Evolutionary conservation across 2,113 vertebrate species (phyloP), one percentile per base, ranked within the genome.

Genomic region (Notothenia coriiceps): DNA sequence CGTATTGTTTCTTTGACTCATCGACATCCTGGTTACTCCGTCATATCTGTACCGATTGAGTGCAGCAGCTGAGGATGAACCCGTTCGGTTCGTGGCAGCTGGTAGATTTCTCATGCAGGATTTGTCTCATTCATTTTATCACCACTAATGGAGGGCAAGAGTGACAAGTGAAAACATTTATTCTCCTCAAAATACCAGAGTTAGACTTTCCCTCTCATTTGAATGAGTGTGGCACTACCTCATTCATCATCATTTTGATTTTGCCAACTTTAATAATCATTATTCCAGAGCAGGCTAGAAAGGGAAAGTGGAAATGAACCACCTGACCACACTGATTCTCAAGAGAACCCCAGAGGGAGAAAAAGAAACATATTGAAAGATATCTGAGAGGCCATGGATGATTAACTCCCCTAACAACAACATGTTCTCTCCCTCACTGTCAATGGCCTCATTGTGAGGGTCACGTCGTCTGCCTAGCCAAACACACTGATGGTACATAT

Each of bases 361-460:
- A 47, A 18, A 25, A 47, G 56, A 40, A 54, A 71, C 44, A 79
- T 46, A 51, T 7, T 66, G 52, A 60, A 33, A 57, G 61, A 60
- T 46, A 49, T 64, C 29, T 70, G 33, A 72, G 46, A 44, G 46
- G 33, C 12, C 55, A 62, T 25, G 64, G 71, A 56, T 63, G 65
- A 81, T 70, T 33, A 57, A 70, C 29, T 20, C 43, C 18, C 35
- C 12, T 33, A 35, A 70, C 51, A 35, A 70, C 51, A 64, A 18
- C 66, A 9, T 22, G 17, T 63, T 22, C 20, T 47, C 40, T 40
- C 49, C 7, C 5, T 47, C 55, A 57, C 29, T 60, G 55, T 66
- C 54, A 61, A 65, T 9, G 57, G 49, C 14, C n/a, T 74, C 56
- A 55, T 56, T 60, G n/a, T 17, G 56, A 55, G 49, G 71, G 73